Evolutionary conservation across 2,797 vertebrate genomes (phyloP).

Genomic region (Hapalemur alaotrensis): DNA sequence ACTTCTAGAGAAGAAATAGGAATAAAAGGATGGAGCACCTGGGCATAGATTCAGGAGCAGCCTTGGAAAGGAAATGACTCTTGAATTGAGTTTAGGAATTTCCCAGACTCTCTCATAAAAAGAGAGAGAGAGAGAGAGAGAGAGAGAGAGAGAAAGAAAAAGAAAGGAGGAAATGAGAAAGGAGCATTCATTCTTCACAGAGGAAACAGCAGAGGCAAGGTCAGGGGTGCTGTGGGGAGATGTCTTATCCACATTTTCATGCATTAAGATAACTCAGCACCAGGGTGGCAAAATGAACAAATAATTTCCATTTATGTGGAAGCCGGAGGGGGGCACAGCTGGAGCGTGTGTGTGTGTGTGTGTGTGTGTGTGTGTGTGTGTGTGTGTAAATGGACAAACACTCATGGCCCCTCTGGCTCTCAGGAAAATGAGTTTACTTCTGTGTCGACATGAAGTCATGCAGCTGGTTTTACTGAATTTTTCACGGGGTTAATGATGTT

Average conservation of each 20-base stretch:
- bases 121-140: fast-evolving
- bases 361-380: background rate
- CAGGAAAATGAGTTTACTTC: background rate
- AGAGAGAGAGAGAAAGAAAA: fast-evolving
- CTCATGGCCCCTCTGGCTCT: fast-evolving
- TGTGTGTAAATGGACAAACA: background rate
- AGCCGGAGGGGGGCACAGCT: background rate
- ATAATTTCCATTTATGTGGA: background rate
- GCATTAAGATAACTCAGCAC: background rate
- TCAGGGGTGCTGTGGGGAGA: background rate
- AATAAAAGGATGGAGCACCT: background rate
- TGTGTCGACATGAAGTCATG: background rate
- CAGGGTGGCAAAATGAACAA: fast-evolving
- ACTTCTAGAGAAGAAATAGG: background rate
- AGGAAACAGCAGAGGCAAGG: background rate
- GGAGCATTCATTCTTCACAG: background rate
- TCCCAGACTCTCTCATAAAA: background rate
- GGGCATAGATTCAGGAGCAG: background rate
- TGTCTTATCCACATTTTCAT: background rate
- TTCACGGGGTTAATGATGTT: background rate
- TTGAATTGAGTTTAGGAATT: background rate
- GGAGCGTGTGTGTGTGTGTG: background rate
- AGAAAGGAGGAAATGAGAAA: background rate
- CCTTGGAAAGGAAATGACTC: background rate
- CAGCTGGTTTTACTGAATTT: background rate